Conservation (phyloP, 1,140 invertebrate genomes). For the Anastatus disparis region DNA sequence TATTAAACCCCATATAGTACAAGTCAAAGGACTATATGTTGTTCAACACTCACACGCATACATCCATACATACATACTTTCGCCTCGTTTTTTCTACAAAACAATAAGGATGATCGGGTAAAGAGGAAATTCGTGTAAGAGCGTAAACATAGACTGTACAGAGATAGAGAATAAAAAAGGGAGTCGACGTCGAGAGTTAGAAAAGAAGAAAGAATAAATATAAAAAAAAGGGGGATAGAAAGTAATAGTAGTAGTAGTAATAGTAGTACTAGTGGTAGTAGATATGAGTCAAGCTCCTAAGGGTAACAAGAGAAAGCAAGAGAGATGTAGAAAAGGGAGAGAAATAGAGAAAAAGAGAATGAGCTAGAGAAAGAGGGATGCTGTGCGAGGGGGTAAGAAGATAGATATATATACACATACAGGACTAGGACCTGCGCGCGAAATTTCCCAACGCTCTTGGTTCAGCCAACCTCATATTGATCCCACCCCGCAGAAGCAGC, state of each 20-base stretch:
- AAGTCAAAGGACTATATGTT: no score
- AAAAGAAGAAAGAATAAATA: neutral
- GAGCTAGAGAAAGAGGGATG: slow-evolving; percentile 27
- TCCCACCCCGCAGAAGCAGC: slow-evolving; percentile 58
- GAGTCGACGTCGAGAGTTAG: neutral
- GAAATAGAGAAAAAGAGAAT: no score
- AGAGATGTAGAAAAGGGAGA: slow-evolving; percentile 14
- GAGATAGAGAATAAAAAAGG: neutral
- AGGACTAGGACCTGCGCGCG: slow-evolving; percentile 65
- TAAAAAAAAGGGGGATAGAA: neutral
- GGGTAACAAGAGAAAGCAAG: neutral
- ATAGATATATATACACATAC: slow-evolving; percentile 32
- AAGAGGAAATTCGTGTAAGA: slow-evolving; percentile 17
- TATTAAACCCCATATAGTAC: no score
- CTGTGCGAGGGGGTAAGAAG: slow-evolving; percentile 38
- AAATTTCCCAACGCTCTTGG: slow-evolving; percentile 66
- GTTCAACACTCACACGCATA: no score
- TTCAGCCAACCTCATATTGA: slow-evolving; percentile 65
- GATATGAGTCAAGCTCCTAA: neutral
- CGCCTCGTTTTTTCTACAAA: no score
- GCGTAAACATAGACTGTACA: neutral
- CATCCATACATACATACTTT: no score
- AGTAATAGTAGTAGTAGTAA: neutral
- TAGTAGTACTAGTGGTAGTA: no score
- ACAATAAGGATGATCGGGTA: slow-evolving; percentile 10